Evolutionary conservation across 2,888 invertebrate genomes (phyloP), one percentile per base, ranked within the genome.

Genomic region (Incurvaria masculella): DNA sequence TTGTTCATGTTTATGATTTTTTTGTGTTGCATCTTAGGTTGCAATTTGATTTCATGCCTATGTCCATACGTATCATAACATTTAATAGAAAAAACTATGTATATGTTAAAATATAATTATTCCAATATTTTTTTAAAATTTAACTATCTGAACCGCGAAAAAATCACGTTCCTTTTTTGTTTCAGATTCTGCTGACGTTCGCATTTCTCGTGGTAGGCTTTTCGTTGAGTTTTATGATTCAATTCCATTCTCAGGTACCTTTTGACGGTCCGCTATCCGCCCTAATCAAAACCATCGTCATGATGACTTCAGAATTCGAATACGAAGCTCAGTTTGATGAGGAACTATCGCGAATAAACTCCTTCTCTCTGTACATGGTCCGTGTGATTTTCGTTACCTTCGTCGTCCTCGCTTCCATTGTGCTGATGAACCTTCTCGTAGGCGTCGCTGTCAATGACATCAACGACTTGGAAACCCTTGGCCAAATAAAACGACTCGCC

Each of bases 361-460:
- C 70, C 1, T 68, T 71, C 1, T 78, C 72, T 2, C 60, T 73
- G 18, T 59, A 72, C 33, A 62, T 81, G 23, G 71, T 80, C 1
- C 66, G 81, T 44, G 55, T 81, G 1, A 71, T 82, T 21, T 81
- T 83, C 55, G 60, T 81, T 0, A 54, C 78, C 4, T 83, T 83
- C 52, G 59, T 83, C 1, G 65, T 83, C 21, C 56, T 82, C 50
- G 81, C 81, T 33, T 76, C 81, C 5, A 80, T 83, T 42, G 81
- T 83, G 0, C 63, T 83, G 14, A 82, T 83, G 81, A 83, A 83
- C 57, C 62, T 83, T 41, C 66, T 83, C 57, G 79, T 83, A 1
- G 83, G 83, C 61, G 74, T 83, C 14, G 82, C 83, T 14, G 83
- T 83, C 1, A 83, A 79, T 50, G 83, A 83, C 52, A 81, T 82